Evolutionary conservation across 2,888 invertebrate genomes (phyloP).

Genomic region (Eristalis tenax): DNA sequence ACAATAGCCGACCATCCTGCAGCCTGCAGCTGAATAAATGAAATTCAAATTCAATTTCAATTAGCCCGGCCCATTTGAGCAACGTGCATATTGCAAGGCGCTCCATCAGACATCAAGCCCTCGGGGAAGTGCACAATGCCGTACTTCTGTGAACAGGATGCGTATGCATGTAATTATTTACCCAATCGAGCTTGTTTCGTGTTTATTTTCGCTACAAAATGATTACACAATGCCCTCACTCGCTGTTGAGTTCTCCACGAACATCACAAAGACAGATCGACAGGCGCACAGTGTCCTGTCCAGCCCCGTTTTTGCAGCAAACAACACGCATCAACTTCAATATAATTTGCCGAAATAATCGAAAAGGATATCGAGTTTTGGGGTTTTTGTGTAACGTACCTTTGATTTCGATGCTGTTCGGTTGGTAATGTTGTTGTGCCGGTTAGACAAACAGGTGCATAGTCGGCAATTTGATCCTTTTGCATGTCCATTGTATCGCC

Average conservation of each 20-base stretch:
- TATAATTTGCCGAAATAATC: background rate
- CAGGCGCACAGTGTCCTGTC: background rate
- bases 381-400: conserved; percentile 53
- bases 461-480: conserved; percentile 81
- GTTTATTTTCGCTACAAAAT: background rate
- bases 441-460: conserved; percentile 80
- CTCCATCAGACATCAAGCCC: background rate
- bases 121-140: background rate
- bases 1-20: background rate
- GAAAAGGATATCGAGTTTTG: background rate
- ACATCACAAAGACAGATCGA: background rate
- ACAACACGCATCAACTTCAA: background rate
- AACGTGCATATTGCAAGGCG: background rate
- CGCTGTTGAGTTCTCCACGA: too few species aligned
- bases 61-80: conserved; percentile 9
- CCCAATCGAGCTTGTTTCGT: background rate
- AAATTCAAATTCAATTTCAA: conserved; percentile 33
- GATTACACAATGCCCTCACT: background rate
- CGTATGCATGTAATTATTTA: background rate
- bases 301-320: background rate
- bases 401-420: conserved; percentile 67
- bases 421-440: conserved; percentile 71
- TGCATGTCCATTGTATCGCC: conserved; percentile 79
- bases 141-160: background rate
- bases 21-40: background rate